Conservation (phyloP, 2,888 invertebrate species). For the Pedicia rivosa region DNA sequence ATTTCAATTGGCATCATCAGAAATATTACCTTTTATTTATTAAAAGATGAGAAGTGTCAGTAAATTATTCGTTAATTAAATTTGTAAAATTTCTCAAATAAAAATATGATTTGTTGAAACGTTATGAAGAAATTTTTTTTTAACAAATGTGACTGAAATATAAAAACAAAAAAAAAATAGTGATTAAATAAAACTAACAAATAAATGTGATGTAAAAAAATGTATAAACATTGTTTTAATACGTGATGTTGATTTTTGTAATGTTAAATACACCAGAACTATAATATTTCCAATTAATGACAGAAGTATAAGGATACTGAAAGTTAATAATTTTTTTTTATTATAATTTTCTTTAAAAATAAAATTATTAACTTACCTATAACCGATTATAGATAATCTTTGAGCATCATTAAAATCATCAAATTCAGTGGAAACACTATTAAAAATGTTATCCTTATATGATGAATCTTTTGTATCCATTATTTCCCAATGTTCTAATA, state of each 20-base stretch:
- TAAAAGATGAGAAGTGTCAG: neutral
- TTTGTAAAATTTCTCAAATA: no score
- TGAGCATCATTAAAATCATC: conserved; percentile 83
- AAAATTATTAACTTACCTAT: conserved; percentile 28
- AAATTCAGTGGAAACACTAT: no score
- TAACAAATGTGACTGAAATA: no score
- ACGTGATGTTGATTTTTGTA: conserved; percentile 51
- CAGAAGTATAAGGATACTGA: conserved; percentile 66
- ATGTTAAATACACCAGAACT: conserved; percentile 52
- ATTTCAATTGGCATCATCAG: conserved; percentile 86
- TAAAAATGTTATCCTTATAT: no score
- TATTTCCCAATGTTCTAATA: no score
- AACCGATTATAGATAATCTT: conserved; percentile 64
- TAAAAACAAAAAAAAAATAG: no score
- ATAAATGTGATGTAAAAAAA: conserved; percentile 71
- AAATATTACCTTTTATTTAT: conserved; percentile 40
- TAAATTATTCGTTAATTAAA: no score
- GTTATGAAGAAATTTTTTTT: no score
- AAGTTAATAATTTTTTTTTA: conserved; percentile 10
- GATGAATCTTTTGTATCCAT: no score
- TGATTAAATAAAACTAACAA: conserved; percentile 50
- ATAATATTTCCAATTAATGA: conserved; percentile 79
- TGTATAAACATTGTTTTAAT: conserved; percentile 75
- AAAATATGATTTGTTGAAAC: no score
- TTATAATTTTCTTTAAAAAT: neutral